Percentiles rank a stretch among this genome's conserved stretches.
Evolutionary conservation across 2,113 vertebrate species (phyloP).

Genomic region (Cardinalis cardinalis): DNA sequence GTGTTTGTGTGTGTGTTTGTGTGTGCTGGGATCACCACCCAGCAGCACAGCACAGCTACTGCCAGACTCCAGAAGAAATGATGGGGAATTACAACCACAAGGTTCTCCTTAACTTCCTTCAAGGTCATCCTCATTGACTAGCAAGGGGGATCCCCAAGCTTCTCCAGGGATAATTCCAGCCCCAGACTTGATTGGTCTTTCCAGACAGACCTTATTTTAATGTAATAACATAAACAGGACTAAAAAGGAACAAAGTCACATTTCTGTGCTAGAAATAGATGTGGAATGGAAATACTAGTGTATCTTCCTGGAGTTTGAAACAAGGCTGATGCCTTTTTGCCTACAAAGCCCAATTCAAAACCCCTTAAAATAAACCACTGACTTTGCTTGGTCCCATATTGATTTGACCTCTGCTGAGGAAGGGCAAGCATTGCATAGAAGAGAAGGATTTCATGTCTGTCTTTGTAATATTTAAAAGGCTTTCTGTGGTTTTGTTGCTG

Average conservation of each 20-base stretch:
- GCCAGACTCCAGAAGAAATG: not conserved
- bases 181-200: not conserved
- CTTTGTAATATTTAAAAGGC: constrained; percentile 33
- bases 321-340: constrained; percentile 4
- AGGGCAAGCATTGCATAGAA: constrained; percentile 2
- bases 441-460: constrained; percentile 8
- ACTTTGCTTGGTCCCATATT: constrained; percentile 10
- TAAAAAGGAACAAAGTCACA: not conserved
- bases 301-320: not conserved
- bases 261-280: constrained; percentile 13
- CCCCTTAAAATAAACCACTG: constrained; percentile 32
- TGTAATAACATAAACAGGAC: not conserved
- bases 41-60: not conserved
- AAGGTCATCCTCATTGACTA: not conserved
- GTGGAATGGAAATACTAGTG: not conserved
- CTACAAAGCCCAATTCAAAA: constrained; percentile 42
- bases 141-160: not conserved
- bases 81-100: not conserved
- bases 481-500: constrained; percentile 14
- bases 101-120: not conserved
- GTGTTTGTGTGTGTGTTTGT: not conserved
- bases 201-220: not conserved
- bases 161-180: not conserved
- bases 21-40: not conserved
- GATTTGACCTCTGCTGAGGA: constrained; percentile 31